Base-by-base conservation (phyloP, 2,888 invertebrate species). In the Pammene fasciana region DNA sequence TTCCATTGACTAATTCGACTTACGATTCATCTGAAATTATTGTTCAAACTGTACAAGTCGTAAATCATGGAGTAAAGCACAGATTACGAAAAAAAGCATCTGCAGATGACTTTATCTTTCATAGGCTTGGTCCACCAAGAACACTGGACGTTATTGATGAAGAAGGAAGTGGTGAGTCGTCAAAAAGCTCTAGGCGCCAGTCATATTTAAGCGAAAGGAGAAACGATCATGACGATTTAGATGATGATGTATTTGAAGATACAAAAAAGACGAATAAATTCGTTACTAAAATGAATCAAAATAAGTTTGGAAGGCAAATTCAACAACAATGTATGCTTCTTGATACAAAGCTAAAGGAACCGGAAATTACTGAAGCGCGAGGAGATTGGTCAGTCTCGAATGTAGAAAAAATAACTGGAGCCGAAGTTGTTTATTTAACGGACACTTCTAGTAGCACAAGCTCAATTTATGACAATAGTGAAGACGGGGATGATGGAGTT, bases 101-200 rank as follows among this genome's bases (percentile, higher is more conserved):
- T n/a, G 81, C 86, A 41, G 92, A 92, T 64, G 92, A 92, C 65
- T 83, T 83, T 74, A 75, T 82, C 56, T 72, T 79, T 48, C 82
- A 83, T 72, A 84, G 94, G 67, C 93, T 95, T 0, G 93, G 94
- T 8, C 94, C 94, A 78, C 94, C 95, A 11, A 93, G 96, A 80
- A 95, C 94, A 74, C 89, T 97, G 79, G 96, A 96, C 80, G 96
- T 95, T 7, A 97, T 97, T 74, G 95, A 95, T 78, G 97, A 97
- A 86, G 97, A 97, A 89, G 94, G 94, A 5, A 96, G 96, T 77
- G 86, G 91, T 79, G 95, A 95, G 78, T 92, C 94, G 6, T 95
- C 94, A 74, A 93, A 94, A 73, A 90, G 94, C 75, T 93, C 95
- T 75, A 81, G 94, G 75, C 80, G 94, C 78, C 88, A 94, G 75